A percentile compares a stretch with the other conserved stretches of the same genome.
These are phyloP conservation scores for Ctenodactylus gundi DNA, from an alignment of 2,113 vertebrate species.

Conservation along the genomic window DNA sequence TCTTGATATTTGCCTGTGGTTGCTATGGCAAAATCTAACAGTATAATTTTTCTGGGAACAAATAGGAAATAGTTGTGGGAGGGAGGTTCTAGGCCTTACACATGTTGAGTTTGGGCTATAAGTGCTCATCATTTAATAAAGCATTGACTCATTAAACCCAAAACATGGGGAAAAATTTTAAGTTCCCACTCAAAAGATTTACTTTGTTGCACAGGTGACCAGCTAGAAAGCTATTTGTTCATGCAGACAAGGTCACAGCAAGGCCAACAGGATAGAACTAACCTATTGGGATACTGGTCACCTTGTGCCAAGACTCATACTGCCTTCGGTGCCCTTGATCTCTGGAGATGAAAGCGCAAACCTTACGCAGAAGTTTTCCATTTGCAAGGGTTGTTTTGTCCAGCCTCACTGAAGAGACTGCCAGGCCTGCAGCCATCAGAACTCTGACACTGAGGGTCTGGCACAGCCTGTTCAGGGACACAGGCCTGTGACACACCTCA, in stretches of 20 bases:
- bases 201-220: conserved; percentile 39
- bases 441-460: background rate
- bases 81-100: background rate
- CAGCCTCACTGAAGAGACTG: background rate
- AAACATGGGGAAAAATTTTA: background rate
- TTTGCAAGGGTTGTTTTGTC: conserved; percentile 16
- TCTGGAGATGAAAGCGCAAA: background rate
- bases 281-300: background rate
- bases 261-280: background rate
- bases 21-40: conserved; percentile 59
- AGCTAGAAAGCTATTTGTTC: conserved; percentile 36
- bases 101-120: conserved; percentile 68
- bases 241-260: background rate
- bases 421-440: background rate
- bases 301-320: background rate
- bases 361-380: conserved; percentile 31
- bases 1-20: conserved; percentile 22
- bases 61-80: conserved; percentile 42
- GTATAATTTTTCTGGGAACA: conserved; percentile 57
- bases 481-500: background rate
- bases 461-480: background rate
- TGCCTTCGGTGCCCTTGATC: background rate
- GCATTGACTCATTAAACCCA: conserved; percentile 67
- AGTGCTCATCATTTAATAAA: conserved; percentile 49
- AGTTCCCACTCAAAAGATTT: conserved; percentile 30